A percentile compares a stretch with the other conserved stretches of the same genome.
These are phyloP conservation scores for Taenioides sp. DNA, from an alignment of 2,797 vertebrate species.

Conservation along the genomic window DNA sequence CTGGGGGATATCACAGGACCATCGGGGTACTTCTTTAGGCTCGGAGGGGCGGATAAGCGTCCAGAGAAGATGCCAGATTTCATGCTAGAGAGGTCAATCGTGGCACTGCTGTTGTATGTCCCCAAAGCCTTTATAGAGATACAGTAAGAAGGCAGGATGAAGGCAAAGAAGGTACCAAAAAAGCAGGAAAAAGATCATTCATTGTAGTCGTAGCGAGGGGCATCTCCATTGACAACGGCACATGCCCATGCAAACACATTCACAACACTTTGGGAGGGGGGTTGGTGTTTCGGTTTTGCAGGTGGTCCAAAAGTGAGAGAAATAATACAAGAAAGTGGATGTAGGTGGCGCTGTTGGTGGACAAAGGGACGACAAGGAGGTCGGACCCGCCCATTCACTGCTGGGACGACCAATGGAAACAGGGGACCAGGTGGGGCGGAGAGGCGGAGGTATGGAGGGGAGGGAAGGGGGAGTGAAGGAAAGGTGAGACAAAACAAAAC, in stretches of 20 bases:
- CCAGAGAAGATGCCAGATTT: constrained; percentile 71
- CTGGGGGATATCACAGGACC: constrained; percentile 64
- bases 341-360: constrained; percentile 51
- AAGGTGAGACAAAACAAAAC: constrained; percentile 65
- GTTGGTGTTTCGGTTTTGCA: constrained; percentile 31
- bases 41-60: constrained; percentile 57
- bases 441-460: constrained; percentile 25
- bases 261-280: constrained; percentile 21
- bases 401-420: constrained; percentile 54
- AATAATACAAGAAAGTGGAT: constrained; percentile 5
- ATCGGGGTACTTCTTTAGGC: constrained; percentile 68
- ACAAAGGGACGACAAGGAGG: constrained; percentile 55
- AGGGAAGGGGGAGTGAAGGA: constrained; percentile 32
- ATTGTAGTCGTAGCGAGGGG: constrained; percentile 50
- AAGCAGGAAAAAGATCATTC: constrained; percentile 53
- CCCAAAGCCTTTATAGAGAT: constrained; percentile 64
- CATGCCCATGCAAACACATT: constrained; percentile 45
- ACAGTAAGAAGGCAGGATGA: constrained; percentile 44
- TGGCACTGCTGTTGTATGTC: constrained; percentile 50
- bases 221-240: constrained; percentile 39
- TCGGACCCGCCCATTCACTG: constrained; percentile 65
- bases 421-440: constrained; percentile 54
- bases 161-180: constrained; percentile 41
- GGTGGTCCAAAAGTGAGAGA: constrained; percentile 23
- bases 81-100: constrained; percentile 66